These are phyloP conservation scores for Zaprionus ornatus DNA, from an alignment of 1,140 invertebrate genomes.

Conservation along the genomic window DNA sequence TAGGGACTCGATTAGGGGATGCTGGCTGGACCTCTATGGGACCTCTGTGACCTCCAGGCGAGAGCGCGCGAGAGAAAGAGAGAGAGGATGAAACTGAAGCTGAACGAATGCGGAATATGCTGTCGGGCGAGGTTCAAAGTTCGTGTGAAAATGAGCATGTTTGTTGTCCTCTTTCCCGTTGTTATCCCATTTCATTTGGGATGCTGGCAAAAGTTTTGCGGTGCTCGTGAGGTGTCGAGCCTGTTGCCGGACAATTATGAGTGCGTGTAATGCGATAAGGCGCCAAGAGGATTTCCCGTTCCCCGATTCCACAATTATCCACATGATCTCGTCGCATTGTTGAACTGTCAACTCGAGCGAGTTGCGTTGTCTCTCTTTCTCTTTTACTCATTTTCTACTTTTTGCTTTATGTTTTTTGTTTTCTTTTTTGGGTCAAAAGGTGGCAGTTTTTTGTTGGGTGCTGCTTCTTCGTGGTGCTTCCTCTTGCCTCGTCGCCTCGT, in stretches of 20 bases:
- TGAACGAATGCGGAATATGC: constrained; percentile 26
- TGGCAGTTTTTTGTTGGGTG: constrained; percentile 15
- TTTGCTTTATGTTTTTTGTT: constrained; percentile 10
- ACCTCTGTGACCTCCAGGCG: constrained; percentile 32
- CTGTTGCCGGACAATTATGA: constrained; percentile 40
- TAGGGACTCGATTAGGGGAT: constrained; percentile 50
- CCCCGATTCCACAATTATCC: constrained; percentile 42
- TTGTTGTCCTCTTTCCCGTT: constrained; percentile 45
- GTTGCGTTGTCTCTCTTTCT: neutral
- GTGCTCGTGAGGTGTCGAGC: constrained; percentile 40
- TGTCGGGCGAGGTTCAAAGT: constrained; percentile 69
- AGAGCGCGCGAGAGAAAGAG: neutral
- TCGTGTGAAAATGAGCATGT: constrained; percentile 75
- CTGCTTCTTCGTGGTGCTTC: neutral
- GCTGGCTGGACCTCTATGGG: constrained; percentile 24
- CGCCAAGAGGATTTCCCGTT: constrained; percentile 42
- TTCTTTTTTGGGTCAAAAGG: constrained; percentile 52
- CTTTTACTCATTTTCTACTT: too few species aligned
- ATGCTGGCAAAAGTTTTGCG: constrained; percentile 39
- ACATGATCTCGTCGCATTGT: constrained; percentile 51
- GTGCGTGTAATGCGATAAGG: constrained; percentile 72
- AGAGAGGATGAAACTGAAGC: neutral
- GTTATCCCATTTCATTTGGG: constrained; percentile 35
- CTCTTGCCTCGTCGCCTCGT: neutral
- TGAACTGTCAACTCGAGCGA: constrained; percentile 20